These are phyloP conservation scores for Lobophora halterata DNA, from an alignment of 2,888 invertebrate species.

Conservation along the genomic window DNA sequence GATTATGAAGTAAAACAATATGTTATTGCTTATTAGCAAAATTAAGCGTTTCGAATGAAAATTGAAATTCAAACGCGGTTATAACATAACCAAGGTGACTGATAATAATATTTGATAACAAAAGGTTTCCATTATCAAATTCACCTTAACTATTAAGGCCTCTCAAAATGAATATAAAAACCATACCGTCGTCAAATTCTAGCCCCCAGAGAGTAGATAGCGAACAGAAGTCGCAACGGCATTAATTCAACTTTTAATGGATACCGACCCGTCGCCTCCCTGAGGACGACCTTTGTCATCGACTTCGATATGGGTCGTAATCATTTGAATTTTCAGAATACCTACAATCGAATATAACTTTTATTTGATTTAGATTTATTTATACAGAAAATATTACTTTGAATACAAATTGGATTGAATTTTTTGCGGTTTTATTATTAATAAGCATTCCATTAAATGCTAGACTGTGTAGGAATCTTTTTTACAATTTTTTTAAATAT, in stretches of 20 bases:
- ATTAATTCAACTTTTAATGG: conserved; percentile 70
- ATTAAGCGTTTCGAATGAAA: no score
- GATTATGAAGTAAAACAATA: no score
- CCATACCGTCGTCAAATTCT: conserved; percentile 44
- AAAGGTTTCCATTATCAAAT: no score
- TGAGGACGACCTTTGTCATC: conserved; percentile 54
- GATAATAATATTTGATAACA: no score
- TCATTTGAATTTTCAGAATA: conserved; percentile 50
- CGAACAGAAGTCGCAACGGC: conserved; percentile 42
- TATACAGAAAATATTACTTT: conserved; percentile 11
- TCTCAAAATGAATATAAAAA: conserved; percentile 4
- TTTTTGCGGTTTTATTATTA: no score
- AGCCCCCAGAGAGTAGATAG: conserved; percentile 43
- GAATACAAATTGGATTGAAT: conserved; percentile 14
- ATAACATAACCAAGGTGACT: no score
- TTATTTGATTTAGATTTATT: conserved; percentile 21
- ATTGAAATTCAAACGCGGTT: no score
- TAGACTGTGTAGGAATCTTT: no score
- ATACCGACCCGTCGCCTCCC: conserved; percentile 44
- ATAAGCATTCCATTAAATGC: no score
- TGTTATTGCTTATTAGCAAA: no score
- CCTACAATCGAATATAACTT: conserved; percentile 31
- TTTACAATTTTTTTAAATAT: no score
- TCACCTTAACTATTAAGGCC: conserved; percentile 2
- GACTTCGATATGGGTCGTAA: conserved; percentile 50